Base-by-base conservation (phyloP, 2,888 invertebrate genomes). In the Empis livida region DNA sequence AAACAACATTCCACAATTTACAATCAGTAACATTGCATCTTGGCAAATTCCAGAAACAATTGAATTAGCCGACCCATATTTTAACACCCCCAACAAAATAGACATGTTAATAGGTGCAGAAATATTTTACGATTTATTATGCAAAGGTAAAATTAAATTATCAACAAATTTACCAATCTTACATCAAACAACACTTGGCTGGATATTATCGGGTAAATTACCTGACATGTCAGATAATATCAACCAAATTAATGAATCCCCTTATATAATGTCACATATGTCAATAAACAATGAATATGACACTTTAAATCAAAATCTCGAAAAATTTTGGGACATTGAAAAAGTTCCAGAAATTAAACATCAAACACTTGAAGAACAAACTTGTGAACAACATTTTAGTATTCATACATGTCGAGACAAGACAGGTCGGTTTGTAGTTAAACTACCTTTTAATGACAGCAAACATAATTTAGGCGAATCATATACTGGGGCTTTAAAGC, bases 271-370 rank as follows among this genome's bases (percentile, higher is more conserved):
- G 35, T 35, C 35, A 35, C 35, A 35, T 35, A 35, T 35, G 2
- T 35, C 35, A 35, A 35, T 35, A 35, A 38, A 38, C 10, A 16
- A 16, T 16, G 38, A 38, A 38, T 16, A 38, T 38, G 15, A 15
- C 8, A 5, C n/a, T n/a, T 5, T 13, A 11, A 20, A 41, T 27
- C 14, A 14, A 23, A 16, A 17, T 16, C 13, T 43, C 38, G 44
- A n/a, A 17, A 41, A 40, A 48, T 45, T 53, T 16, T 53, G 52
- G 51, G 44, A 53, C 20, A 30, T 52, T 10, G 51, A 53, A 40
- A 41, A 50, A 13, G 5, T 51, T 10, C 50, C 49, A 13, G 43
- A 41, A 15, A 42, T 40, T 6, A 48, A 47, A 42, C 32, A 44
- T 37, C 37, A 49, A 1, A 49, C 51, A 23, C 1, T 30, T 16